Evolutionary conservation across 1,140 invertebrate species (phyloP).

Genomic region (Neotoxoptera formosana): DNA sequence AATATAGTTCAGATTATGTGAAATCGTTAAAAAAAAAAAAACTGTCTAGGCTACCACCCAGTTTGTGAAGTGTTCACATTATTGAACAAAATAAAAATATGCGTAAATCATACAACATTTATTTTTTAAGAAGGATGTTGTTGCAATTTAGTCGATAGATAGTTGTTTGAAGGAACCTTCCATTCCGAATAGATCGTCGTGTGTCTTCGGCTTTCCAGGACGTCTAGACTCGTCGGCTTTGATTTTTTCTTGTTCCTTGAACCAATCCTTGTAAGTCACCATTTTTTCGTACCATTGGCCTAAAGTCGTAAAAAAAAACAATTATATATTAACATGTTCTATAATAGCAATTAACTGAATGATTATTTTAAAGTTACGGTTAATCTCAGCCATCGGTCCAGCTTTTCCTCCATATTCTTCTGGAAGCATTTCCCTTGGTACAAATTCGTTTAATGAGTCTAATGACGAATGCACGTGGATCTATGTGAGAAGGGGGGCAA

Average conservation of each 20-base stretch:
- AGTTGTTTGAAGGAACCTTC: conserved; percentile 83
- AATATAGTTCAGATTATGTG: not conserved
- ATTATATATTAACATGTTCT: not conserved
- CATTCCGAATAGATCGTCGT: conserved; percentile 81
- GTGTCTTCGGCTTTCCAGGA: conserved; percentile 79
- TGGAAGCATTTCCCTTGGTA: conserved; percentile 80
- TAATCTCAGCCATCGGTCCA: conserved; percentile 73
- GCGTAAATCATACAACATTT: not conserved
- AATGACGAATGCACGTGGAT: conserved; percentile 79
- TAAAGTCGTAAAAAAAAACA: conserved; percentile 62
- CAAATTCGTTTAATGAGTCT: conserved; percentile 76
- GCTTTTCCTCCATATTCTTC: conserved; percentile 80
- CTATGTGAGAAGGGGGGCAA: conserved; percentile 60
- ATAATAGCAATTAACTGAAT: not conserved
- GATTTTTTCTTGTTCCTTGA: conserved; percentile 74
- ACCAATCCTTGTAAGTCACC: conserved; percentile 77
- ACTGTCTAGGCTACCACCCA: conserved; percentile 2
- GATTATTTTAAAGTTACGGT: conserved; percentile 67
- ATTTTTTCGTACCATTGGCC: conserved; percentile 78
- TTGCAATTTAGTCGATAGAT: conserved; percentile 71
- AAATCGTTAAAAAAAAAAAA: not conserved
- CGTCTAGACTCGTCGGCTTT: conserved; percentile 78
- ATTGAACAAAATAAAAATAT: not conserved
- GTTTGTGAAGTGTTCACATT: not conserved
- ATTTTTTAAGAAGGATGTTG: not conserved